Base-by-base conservation (phyloP, 1,140 invertebrate species). In the Gerris buenoi region DNA sequence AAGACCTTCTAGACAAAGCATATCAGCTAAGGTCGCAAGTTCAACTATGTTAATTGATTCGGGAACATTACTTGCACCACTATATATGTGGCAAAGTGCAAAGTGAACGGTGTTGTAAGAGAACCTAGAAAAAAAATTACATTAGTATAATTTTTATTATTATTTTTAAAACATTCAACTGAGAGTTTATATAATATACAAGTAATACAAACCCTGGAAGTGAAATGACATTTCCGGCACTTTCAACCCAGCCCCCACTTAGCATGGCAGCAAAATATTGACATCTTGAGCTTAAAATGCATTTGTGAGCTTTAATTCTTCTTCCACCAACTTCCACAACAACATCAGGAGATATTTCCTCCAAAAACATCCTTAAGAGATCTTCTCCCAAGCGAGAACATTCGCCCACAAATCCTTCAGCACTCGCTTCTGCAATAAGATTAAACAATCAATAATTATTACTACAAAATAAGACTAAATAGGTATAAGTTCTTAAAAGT, bases 231-330 rank as follows among this genome's bases (percentile, higher is more conserved):
- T 91, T 88, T 59, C 87, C 87, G 61, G 86, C 83, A 73, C 85
- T 89, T 72, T 93, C 86, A 56, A 86, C 82, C 82, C 88, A 91
- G 64, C 88, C 86, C 1, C 90, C 90, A 71, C 89, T 90, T 1
- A 95, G 77, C 76, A 94, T 89, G 28, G 90, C 91, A 3, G 89
- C 90, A 78, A 95, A 95, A 75, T 95, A 95, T 74, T 91, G 88
- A 74, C 91, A 94, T 29, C 93, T 82, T 5, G 90, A 91, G 65
- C 88, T 86, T 64, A 94, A 78, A 72, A 95, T 91, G 76, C 91
- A 94, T 77, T 93, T 93, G 75, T 95, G 92, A 22, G 90, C 90
- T 75, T 86, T 86, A 57, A 94, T 88, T 67, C 85, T 81, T 5
- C 85, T 82, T 1, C 88, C 90, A 25, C 84, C 84, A 15, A 93